phyloP scores from a whole-genome alignment of 2,113 vertebrate species.

The Vanacampus margaritifer region DNA sequence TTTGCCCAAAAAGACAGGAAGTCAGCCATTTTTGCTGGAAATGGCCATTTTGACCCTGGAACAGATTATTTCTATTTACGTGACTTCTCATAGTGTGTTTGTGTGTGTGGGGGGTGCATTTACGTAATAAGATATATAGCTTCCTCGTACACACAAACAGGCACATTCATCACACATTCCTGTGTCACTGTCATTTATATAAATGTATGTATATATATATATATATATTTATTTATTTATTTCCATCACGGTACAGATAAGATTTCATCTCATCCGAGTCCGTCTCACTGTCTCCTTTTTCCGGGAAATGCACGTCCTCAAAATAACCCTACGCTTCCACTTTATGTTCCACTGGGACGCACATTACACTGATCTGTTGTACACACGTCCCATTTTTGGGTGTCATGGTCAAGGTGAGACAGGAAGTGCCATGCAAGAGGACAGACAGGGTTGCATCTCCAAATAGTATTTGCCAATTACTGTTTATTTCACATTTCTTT shows the following conservation, averaged over 20 bases:
- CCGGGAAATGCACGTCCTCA: not conserved
- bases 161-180: not conserved
- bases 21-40: not conserved
- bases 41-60: not conserved
- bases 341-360: not conserved
- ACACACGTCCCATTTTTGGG: not conserved
- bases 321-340: not conserved
- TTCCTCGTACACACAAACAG: not conserved
- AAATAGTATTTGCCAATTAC: too few relatives aligned
- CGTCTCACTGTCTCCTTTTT: not conserved
- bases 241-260: not conserved
- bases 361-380: too few relatives aligned
- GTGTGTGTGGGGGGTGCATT: too few relatives aligned
- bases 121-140: too few relatives aligned
- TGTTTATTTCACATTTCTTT: too few relatives aligned
- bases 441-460: not conserved
- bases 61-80: not conserved
- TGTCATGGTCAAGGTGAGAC: conserved; percentile 36
- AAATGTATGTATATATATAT: too few relatives aligned
- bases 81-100: not conserved
- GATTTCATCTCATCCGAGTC: not conserved
- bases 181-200: not conserved
- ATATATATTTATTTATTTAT: not conserved
- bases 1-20: not conserved
- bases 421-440: conserved; percentile 42